Conservation (phyloP, 1,140 invertebrate genomes). For the Portunus trituberculatus region DNA sequence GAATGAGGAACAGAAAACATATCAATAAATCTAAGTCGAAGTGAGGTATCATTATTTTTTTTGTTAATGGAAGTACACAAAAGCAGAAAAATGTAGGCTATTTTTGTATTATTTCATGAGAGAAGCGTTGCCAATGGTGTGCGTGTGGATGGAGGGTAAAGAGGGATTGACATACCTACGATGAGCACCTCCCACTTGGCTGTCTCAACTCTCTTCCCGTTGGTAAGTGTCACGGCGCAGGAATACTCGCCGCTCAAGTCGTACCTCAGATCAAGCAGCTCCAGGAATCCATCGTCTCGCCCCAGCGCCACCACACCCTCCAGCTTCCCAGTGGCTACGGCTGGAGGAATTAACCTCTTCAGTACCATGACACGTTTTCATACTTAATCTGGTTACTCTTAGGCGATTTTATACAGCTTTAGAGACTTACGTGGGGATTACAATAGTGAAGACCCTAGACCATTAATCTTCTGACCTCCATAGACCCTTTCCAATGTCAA, state of each 20-base stretch:
- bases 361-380: neutral
- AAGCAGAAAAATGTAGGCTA: too few relatives aligned
- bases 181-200: conserved; percentile 26
- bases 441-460: too few relatives aligned
- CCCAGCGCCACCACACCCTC: neutral
- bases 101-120: too few relatives aligned
- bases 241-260: conserved; percentile 42
- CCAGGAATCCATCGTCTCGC: neutral
- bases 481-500: too few relatives aligned
- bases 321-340: neutral
- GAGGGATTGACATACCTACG: neutral
- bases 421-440: too few relatives aligned
- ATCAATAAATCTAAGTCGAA: too few relatives aligned
- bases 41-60: too few relatives aligned
- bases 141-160: neutral
- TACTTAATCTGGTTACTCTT: too few relatives aligned
- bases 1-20: neutral
- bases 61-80: too few relatives aligned
- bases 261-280: conserved; percentile 15
- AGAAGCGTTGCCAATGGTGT: neutral
- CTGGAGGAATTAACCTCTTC: neutral
- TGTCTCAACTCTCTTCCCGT: neutral
- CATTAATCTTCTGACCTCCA: too few relatives aligned
- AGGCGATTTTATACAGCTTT: too few relatives aligned
- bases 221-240: conserved; percentile 20